Evolutionary conservation across 2,888 invertebrate genomes (phyloP), one percentile per base, ranked within the genome.

Genomic region (Baccha elongata): DNA sequence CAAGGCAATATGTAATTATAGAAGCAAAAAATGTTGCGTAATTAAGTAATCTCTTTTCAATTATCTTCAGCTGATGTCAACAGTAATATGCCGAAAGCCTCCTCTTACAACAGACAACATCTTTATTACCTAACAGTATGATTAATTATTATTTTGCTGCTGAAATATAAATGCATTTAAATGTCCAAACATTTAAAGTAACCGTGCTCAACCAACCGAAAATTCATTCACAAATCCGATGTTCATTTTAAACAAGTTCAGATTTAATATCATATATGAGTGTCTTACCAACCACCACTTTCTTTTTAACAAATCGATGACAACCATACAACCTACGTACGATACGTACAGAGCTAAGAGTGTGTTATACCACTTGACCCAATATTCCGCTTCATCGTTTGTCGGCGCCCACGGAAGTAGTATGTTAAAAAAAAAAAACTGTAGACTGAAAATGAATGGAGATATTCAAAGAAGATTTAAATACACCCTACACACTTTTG

Each of bases 281-380:
- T 17, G 17, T 42, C 58, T 62, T 26, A 53, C 53, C 26, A 53
- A 32, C 53, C 48, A 32, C 53, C 48, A 13, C 48, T 79, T 79
- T 73, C 62, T 48, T 68, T n/a, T 32, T 32, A 68, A 62, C 79
- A 46, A 73, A 73, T 62, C 53, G 53, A 68, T 73, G 62, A 79
- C 37, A 62, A 55, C 60, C 17, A 15, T 60, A 26, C 55, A 48
- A 53, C 40, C 58, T 37, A 44, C 72, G 44, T 58, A 26, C 46
- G 19, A 10, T 6, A 48, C n/a, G 26, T 26, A 40, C 44, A 11
- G 44, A 11, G 19, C 53, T 5, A 15, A 50, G 29, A 53, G 19
- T 55, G 65, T 58, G 65, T 62, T 44, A 13, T 32, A 29, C 74
- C 68, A 50, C 74, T 74, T 74, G 80, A 74, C 80, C 73, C 32